These are phyloP conservation scores for Trichosurus vulpecula DNA, from an alignment of 2,797 vertebrate genomes.

Conservation along the genomic window DNA sequence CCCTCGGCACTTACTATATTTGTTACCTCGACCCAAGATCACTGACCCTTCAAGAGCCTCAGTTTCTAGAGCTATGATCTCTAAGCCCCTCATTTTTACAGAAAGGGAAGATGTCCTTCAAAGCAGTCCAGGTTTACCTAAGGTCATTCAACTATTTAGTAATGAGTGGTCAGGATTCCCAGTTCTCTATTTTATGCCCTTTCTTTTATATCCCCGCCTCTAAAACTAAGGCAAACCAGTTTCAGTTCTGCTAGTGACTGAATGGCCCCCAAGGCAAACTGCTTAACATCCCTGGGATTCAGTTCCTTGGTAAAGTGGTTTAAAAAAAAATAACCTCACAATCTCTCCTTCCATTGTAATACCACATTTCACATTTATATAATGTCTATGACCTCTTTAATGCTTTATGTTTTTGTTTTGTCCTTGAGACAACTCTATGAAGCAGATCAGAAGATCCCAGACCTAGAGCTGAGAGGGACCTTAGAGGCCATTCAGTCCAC, in stretches of 20 bases:
- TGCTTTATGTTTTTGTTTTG: not conserved
- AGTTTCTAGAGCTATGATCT: not conserved
- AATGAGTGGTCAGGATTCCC: not conserved
- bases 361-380: not conserved
- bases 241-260: not conserved
- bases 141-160: not conserved
- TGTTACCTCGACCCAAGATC: not conserved
- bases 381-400: not conserved
- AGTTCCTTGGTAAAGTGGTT: not conserved
- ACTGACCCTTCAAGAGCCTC: not conserved
- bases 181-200: not conserved
- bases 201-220: not conserved
- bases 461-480: not conserved
- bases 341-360: not conserved
- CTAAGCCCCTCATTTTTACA: not conserved
- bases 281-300: not conserved
- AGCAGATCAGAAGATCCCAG: not conserved
- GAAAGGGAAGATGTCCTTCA: not conserved
- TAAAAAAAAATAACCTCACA: not conserved
- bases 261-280: not conserved
- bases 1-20: not conserved
- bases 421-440: not conserved
- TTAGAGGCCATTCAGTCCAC: not conserved
- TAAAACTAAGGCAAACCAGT: not conserved
- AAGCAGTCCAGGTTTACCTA: not conserved